A percentile compares a stretch with the other conserved stretches of the same genome.
These are phyloP conservation scores for Drosophila nasuta DNA, from an alignment of 1,140 invertebrate genomes.

Conservation along the genomic window DNA sequence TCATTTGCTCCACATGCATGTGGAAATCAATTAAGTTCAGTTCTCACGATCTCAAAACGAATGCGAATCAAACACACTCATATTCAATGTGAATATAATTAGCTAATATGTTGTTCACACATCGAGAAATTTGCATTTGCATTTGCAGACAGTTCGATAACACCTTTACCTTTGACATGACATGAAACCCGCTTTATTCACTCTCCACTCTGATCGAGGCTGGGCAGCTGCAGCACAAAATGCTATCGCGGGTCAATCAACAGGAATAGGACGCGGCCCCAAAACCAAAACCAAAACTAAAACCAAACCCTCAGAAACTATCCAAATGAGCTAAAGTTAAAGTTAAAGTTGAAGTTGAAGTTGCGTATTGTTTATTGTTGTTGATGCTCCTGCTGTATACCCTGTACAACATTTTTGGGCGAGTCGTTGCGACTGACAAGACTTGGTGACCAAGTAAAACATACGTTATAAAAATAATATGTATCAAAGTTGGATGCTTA, in stretches of 20 bases:
- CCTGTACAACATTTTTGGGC: not conserved
- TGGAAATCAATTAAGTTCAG: constrained; percentile 75
- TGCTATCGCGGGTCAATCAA: constrained; percentile 32
- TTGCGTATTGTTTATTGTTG: constrained; percentile 8
- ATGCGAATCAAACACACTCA: constrained; percentile 11
- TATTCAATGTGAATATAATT: constrained; percentile 8
- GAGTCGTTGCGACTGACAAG: no score
- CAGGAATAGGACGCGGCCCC: constrained; percentile 19
- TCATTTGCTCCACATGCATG: constrained; percentile 54
- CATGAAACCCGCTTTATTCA: not conserved
- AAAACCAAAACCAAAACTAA: not conserved
- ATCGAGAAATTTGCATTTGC: no score
- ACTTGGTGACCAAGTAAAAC: no score
- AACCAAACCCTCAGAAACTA: constrained; percentile 14
- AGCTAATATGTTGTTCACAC: not conserved
- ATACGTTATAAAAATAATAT: no score
- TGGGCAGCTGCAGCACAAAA: constrained; percentile 14
- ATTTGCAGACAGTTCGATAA: not conserved
- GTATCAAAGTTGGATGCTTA: no score
- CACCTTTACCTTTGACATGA: constrained; percentile 14
- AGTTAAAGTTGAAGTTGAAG: no score
- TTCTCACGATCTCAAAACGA: constrained; percentile 69
- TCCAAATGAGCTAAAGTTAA: constrained; percentile 14
- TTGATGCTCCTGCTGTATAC: constrained; percentile 1
- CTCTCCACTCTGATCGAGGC: no score